Evolutionary conservation across 2,797 vertebrate genomes (phyloP).

Genomic region (Melanotaenia maccullochi): DNA sequence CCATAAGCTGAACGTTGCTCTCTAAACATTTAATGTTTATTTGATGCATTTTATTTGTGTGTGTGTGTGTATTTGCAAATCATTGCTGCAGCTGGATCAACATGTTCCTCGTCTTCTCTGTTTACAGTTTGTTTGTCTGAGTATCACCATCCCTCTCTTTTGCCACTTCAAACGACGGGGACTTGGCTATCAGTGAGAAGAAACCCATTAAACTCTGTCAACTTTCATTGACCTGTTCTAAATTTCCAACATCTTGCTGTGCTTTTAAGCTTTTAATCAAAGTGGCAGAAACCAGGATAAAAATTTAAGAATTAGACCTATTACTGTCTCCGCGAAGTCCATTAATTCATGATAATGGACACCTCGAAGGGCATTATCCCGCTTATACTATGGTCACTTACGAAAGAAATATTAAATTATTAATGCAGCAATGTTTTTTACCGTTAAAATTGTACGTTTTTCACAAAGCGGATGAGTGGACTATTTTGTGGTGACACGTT

Average conservation of each 20-base stretch:
- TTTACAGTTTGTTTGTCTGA: conserved; percentile 72
- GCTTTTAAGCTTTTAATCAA: not conserved
- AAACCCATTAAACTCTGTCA: not conserved
- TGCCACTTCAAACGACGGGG: conserved; percentile 63
- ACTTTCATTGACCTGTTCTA: not conserved
- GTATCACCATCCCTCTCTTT: conserved; percentile 68
- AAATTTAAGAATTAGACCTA: not conserved
- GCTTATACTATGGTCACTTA: too few relatives aligned
- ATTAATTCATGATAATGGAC: too few relatives aligned
- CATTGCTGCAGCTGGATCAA: not conserved
- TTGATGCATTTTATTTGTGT: not conserved
- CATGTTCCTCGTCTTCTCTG: conserved; percentile 11
- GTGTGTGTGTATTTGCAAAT: not conserved
- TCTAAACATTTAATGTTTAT: not conserved
- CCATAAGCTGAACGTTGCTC: not conserved
- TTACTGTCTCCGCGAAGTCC: not conserved
- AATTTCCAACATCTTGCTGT: not conserved
- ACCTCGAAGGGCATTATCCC: too few relatives aligned
- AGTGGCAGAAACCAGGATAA: not conserved
- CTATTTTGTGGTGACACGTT: too few relatives aligned
- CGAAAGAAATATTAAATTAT: too few relatives aligned
- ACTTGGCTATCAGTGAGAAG: conserved; percentile 65
- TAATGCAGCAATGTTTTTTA: too few relatives aligned
- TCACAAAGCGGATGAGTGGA: too few relatives aligned
- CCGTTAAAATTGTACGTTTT: too few relatives aligned